Percentiles rank a stretch among this genome's conserved stretches.
phyloP scores from a whole-genome alignment of 2,888 invertebrate genomes.

The Anthophora plumipes region DNA sequence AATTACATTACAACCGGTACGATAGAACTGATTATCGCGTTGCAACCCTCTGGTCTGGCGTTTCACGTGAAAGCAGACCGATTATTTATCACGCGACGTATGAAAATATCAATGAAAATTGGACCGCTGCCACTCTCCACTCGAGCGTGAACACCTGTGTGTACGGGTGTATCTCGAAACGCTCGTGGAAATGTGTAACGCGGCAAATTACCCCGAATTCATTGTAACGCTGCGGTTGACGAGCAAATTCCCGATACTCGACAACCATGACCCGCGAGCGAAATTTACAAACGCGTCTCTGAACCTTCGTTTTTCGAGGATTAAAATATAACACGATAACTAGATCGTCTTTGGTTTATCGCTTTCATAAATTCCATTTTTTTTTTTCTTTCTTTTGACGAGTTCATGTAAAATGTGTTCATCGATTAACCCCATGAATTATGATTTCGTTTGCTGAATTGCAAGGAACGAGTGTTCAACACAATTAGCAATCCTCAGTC shows the following conservation, averaged over 20 bases:
- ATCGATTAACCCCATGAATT: no score
- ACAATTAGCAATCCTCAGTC: no score
- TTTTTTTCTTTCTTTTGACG: no score
- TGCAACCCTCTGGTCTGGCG: neutral
- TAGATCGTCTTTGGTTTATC: neutral
- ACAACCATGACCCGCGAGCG: neutral
- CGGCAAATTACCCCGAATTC: constrained; percentile 53
- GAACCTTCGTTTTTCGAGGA: neutral
- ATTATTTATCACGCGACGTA: constrained; percentile 39
- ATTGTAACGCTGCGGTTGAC: constrained; percentile 33
- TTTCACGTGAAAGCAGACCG: constrained; percentile 20
- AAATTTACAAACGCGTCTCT: constrained; percentile 21
- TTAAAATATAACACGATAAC: neutral
- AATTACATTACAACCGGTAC: constrained; percentile 7
- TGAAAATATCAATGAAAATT: constrained; percentile 60
- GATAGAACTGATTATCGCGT: constrained; percentile 37
- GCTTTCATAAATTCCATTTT: no score
- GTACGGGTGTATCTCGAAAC: constrained; percentile 5
- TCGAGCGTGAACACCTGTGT: neutral
- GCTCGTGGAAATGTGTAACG: constrained; percentile 40
- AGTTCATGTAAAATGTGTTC: no score
- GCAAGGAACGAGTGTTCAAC: no score
- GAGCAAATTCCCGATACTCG: constrained; percentile 26
- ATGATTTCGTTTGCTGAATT: no score
- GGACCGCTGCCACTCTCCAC: constrained; percentile 46